These are phyloP conservation scores for Epinephelus malabaricus DNA, from an alignment of 2,797 vertebrate genomes.

Conservation along the genomic window DNA sequence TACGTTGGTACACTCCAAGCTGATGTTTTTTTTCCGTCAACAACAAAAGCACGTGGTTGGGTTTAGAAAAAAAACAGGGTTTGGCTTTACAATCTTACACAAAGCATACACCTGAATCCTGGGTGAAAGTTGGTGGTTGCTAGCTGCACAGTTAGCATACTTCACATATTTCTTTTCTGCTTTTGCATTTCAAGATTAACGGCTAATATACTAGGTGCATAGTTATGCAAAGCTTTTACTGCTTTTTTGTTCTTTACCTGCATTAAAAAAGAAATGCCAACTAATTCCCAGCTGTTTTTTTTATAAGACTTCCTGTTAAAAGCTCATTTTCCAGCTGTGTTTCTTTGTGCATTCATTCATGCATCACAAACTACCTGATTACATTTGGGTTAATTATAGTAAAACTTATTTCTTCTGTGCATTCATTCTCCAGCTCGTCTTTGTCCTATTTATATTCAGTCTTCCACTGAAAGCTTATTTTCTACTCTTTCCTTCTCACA, in stretches of 20 bases:
- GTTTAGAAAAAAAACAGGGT: too few relatives aligned
- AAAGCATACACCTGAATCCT: too few relatives aligned
- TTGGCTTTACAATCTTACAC: too few relatives aligned
- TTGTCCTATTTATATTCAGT: slow-evolving; percentile 30
- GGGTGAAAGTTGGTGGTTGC: too few relatives aligned
- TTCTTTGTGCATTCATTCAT: not conserved
- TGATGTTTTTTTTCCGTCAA: too few relatives aligned
- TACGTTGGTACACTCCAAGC: too few relatives aligned
- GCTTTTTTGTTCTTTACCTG: not conserved
- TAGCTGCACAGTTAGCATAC: not conserved
- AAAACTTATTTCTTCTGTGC: slow-evolving; percentile 23
- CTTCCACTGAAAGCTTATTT: slow-evolving; percentile 5
- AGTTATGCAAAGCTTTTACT: not conserved
- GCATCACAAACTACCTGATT: not conserved
- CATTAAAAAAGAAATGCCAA: not conserved
- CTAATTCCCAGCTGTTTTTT: too few relatives aligned
- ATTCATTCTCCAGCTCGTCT: slow-evolving; percentile 1
- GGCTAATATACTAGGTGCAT: not conserved
- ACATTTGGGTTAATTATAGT: slow-evolving; percentile 12
- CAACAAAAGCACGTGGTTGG: too few relatives aligned
- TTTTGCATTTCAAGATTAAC: not conserved
- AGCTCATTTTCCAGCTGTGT: not conserved
- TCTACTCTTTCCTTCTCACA: not conserved
- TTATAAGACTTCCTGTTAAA: too few relatives aligned
- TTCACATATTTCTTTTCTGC: not conserved